Evolutionary conservation across 2,888 invertebrate species (phyloP).

Genomic region (Diarsia mendica): DNA sequence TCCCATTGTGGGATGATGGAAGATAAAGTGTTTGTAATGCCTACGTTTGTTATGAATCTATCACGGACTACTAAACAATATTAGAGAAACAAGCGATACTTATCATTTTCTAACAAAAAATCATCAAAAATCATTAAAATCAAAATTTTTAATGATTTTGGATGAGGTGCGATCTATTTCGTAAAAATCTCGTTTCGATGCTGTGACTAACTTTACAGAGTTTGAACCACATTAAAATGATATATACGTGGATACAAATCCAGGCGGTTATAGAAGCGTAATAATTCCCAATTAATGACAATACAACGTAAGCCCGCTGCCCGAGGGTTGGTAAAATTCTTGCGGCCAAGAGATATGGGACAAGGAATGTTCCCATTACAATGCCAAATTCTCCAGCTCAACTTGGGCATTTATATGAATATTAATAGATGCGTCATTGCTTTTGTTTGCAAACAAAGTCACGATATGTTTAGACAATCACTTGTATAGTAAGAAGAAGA

Average conservation of each 20-base stretch:
- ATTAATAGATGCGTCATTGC: slow-evolving; percentile 30
- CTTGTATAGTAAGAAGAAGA: background rate
- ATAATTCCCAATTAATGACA: slow-evolving; percentile 21
- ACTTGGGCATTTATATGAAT: slow-evolving; percentile 47
- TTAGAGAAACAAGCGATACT: background rate
- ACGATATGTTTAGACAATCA: background rate
- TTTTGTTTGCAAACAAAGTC: background rate
- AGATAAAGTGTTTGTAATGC: slow-evolving; percentile 4
- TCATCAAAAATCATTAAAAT: too few species aligned
- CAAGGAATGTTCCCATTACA: slow-evolving; percentile 65
- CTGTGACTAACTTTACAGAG: too few species aligned
- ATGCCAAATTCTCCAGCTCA: slow-evolving; percentile 51
- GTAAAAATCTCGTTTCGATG: background rate
- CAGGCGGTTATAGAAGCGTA: slow-evolving; percentile 20
- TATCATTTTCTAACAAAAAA: background rate
- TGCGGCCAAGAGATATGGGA: slow-evolving; percentile 39
- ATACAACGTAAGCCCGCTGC: slow-evolving; percentile 2
- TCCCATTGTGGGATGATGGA: slow-evolving; percentile 9
- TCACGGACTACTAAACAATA: background rate
- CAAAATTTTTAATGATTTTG: too few species aligned
- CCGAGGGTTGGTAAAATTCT: slow-evolving; percentile 54
- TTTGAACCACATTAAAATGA: background rate
- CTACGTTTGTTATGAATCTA: background rate
- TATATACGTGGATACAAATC: background rate
- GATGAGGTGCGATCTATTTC: background rate